Conservation (phyloP, 1,140 invertebrate species). For the Globodera rostochiensis region DNA sequence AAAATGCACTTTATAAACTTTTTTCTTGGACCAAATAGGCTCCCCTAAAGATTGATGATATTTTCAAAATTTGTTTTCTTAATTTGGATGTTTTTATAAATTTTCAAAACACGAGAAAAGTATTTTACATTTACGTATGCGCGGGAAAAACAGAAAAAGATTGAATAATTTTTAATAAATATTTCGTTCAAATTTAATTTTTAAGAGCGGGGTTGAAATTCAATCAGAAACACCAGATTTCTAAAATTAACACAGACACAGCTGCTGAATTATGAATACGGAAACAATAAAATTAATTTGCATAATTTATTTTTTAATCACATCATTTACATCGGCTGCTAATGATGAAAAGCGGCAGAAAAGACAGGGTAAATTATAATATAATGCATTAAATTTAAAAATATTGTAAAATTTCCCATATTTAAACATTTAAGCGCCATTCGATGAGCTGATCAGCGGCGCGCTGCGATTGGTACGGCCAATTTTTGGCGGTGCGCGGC, state of each 20-base stretch:
- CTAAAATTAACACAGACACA: no score
- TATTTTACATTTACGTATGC: not conserved
- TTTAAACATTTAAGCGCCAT: constrained; percentile 14
- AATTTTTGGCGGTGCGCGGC: constrained; percentile 36
- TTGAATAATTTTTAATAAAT: not conserved
- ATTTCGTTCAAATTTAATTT: not conserved
- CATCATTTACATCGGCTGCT: not conserved
- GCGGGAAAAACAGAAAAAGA: no score
- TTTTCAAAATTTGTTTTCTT: no score
- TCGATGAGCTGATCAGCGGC: constrained; percentile 41
- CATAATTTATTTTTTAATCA: not conserved
- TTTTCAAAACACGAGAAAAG: not conserved
- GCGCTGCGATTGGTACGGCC: constrained; percentile 39
- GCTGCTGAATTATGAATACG: not conserved
- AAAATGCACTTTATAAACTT: no score
- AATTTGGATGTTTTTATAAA: not conserved
- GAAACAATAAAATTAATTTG: not conserved
- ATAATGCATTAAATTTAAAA: not conserved
- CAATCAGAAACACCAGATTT: no score
- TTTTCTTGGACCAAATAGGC: no score
- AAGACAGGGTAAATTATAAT: not conserved
- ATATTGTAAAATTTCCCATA: not conserved
- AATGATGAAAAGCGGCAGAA: not conserved
- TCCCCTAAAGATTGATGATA: no score
- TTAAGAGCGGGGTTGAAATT: no score